Evolutionary conservation across 2,888 invertebrate species (phyloP), one percentile per base, ranked within the genome.

Genomic region (Silvanus unidentatus): DNA sequence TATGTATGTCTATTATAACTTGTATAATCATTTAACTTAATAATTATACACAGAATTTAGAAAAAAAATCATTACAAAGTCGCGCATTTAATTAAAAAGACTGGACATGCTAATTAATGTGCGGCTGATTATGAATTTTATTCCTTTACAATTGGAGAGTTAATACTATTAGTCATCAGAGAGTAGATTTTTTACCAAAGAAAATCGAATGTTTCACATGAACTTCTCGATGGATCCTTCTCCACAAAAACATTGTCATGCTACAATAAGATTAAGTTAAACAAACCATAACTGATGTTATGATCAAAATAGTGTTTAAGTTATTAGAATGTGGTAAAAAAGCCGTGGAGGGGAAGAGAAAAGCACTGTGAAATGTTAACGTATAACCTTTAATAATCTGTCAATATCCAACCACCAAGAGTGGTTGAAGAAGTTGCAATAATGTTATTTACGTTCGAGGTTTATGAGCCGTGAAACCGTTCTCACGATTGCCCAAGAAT

Each of bases 351-450:
- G 22, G 22, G 3, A 22, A 22, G 8, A 22, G 22, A 22, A n/a
- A n/a, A n/a, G n/a, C n/a, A n/a, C n/a, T n/a, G n/a, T n/a, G 9
- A 39, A 39, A 39, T 39, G 39, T 13, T 39, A 39, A 27, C 10
- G 39, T 22, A 16, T 39, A 39, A 39, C 39, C 39, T 39, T 39
- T 39, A 22, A 16, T 37, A 37, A 39, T 39, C 39, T 39, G 22
- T 39, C 39, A 39, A 22, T 16, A 22, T 22, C 22, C 27, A 14
- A 39, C 39, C 8, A 22, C 8, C 3, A 5, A 22, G 3, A 22
- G 22, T 14, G 15, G 13, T 37, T 22, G 22, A 22, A 22, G 22
- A 22, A 22, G 22, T 22, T 22, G 3, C 22, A n/a, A n/a, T 37
- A 4, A 15, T 15, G 4, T 11, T 37, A 37, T 37, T 37, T 37